A percentile compares a stretch with the other conserved stretches of the same genome.
phyloP scores from a whole-genome alignment of 1,140 invertebrate genomes.

The Psilanteris sp. region DNA sequence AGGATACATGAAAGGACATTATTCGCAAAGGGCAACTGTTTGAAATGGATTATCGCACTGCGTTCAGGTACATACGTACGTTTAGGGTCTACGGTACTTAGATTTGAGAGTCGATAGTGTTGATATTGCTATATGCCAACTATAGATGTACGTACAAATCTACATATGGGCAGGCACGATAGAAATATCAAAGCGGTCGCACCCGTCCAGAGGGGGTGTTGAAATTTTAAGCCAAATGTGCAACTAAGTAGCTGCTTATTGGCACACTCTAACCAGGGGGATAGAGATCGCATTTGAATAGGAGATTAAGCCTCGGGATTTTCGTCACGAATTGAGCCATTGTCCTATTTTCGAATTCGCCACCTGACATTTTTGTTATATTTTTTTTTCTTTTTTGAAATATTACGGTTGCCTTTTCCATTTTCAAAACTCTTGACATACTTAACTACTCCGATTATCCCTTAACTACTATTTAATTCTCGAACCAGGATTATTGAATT shows the following conservation, averaged over 20 bases:
- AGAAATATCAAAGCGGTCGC: constrained; percentile 31
- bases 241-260: constrained; percentile 80
- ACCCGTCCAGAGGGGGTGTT: constrained; percentile 42
- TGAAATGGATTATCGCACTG: constrained; percentile 63
- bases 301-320: constrained; percentile 74
- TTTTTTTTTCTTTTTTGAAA: constrained; percentile 72
- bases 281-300: constrained; percentile 77
- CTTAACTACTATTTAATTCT: no score
- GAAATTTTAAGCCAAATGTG: constrained; percentile 78
- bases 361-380: constrained; percentile 74
- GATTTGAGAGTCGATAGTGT: constrained; percentile 62
- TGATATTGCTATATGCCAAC: constrained; percentile 52
- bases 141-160: constrained; percentile 27
- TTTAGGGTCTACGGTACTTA: constrained; percentile 29
- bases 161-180: constrained; percentile 43
- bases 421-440: constrained; percentile 62
- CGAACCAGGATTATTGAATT: no score
- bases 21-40: constrained; percentile 52
- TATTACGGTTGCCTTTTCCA: constrained; percentile 72
- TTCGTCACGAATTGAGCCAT: constrained; percentile 76
- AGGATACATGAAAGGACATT: constrained; percentile 14
- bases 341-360: constrained; percentile 73
- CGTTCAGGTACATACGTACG: constrained; percentile 27
- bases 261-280: constrained; percentile 70
- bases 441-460: constrained; percentile 25